These are phyloP conservation scores for Meles meles DNA, from an alignment of 2,113 vertebrate species.

Conservation along the genomic window DNA sequence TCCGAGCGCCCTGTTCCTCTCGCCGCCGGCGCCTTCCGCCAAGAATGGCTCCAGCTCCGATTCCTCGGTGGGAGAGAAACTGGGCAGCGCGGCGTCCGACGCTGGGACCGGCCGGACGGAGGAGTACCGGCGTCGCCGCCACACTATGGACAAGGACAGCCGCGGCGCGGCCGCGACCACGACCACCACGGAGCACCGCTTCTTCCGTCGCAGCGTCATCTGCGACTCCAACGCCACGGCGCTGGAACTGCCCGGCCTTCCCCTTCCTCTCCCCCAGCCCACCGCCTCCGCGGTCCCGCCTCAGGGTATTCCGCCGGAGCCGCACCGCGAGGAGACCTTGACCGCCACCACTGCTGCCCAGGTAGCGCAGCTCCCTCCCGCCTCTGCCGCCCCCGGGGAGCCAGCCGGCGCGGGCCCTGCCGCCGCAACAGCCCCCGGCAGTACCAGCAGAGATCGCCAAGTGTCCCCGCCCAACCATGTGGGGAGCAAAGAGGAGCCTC, in stretches of 20 bases:
- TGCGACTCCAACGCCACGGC: slow-evolving; percentile 97
- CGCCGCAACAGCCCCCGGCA: slow-evolving; percentile 52
- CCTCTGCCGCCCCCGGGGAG: slow-evolving; percentile 35
- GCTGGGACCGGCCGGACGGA: slow-evolving; percentile 74
- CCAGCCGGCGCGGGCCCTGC: slow-evolving; percentile 55
- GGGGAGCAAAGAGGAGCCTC: slow-evolving; percentile 63
- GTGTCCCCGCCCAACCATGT: slow-evolving; percentile 59
- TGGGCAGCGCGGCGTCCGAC: slow-evolving; percentile 61
- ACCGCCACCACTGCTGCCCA: background rate
- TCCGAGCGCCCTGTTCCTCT: slow-evolving; percentile 79
- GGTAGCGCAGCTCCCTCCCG: slow-evolving; percentile 48
- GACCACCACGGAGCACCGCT: slow-evolving; percentile 91
- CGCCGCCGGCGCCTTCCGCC: slow-evolving; percentile 87
- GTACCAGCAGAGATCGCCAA: slow-evolving; percentile 61
- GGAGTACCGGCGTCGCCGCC: slow-evolving; percentile 92
- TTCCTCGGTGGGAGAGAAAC: slow-evolving; percentile 84
- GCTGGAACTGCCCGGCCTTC: slow-evolving; percentile 93
- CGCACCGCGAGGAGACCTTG: slow-evolving; percentile 54
- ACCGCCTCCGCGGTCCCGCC: slow-evolving; percentile 77
- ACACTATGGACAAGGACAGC: slow-evolving; percentile 98
- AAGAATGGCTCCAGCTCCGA: slow-evolving; percentile 95
- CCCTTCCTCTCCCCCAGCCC: slow-evolving; percentile 84
- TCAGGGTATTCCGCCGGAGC: slow-evolving; percentile 55
- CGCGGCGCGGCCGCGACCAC: slow-evolving; percentile 84
- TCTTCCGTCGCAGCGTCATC: slow-evolving; percentile 97